Base-by-base conservation (phyloP, 2,888 invertebrate species). In the Osmoderma eremita region DNA sequence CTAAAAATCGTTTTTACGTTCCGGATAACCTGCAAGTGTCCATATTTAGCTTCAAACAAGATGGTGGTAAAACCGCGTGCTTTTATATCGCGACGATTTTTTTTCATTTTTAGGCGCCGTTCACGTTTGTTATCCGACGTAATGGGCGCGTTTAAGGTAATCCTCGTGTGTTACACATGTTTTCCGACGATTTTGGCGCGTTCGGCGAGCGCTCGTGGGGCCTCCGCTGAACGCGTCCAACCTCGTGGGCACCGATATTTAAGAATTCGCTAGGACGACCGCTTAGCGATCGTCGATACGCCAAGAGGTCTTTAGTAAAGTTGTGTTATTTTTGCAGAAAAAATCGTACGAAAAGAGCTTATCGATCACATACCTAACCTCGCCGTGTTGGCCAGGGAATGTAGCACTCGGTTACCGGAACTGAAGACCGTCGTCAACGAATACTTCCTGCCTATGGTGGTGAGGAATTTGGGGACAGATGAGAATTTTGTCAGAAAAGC, bases 311-410 rank as follows among this genome's bases (percentile, higher is more conserved):
- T 12, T 56, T 15, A 39, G 53, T 56, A 12, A 49, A 54, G 53
- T 69, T 54, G 64, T 70, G 63, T 67, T 69, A 73, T 75, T 61
- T 48, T 80, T 85, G 38, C 84, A 90, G 90, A 90, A 75, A 82
- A 85, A 20, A 81, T 84, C 67, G 86, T 90, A 15, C 83, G 88
- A 67, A 84, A 85, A 20, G 88, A 88, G 75, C 78, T 91, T 75
- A 84, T 90, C 79, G 88, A 90, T 75, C 89, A 90, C 75, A 83
- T 91, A 62, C 89, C 90, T 5, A 86, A 88, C 74, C 83, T 91
- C 68, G 89, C 89, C 12, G 82, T 86, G 71, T 85, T 87, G 73
- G 89, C 88, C 70, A 83, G 86, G 71, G 86, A 87, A 75, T 78
- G 77, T 68, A 75, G 77, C 6, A 83, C 84, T 67, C 79, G 82